Conservation (phyloP, 2,888 invertebrate species). For the Limnephilus auricula region DNA sequence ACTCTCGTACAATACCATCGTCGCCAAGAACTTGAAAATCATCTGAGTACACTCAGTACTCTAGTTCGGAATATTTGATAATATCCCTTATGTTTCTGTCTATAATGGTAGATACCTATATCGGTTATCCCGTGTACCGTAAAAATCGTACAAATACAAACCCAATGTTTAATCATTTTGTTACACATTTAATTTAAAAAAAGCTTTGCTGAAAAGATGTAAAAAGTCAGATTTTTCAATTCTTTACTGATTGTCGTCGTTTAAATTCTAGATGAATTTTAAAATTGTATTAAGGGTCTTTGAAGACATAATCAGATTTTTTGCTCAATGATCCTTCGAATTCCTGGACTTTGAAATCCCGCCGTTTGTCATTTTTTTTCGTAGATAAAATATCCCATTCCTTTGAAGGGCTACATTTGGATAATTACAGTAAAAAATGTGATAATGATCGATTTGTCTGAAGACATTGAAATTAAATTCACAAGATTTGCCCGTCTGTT, state of each 20-base stretch:
- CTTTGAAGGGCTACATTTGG: conserved; percentile 51
- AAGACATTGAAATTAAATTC: conserved; percentile 17
- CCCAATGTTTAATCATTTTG: not conserved
- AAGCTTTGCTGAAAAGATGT: not conserved
- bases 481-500: not conserved
- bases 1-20: not conserved
- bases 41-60: not conserved
- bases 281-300: not conserved
- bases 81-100: not conserved
- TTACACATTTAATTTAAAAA: not conserved
- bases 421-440: conserved; percentile 61
- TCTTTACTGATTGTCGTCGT: not conserved
- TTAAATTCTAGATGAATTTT: conserved; percentile 20
- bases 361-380: conserved; percentile 24
- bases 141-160: too few species aligned
- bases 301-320: conserved; percentile 21
- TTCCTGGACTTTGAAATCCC: not conserved
- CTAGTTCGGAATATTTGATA: not conserved
- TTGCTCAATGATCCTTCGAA: conserved; percentile 2
- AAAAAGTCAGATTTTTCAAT: not conserved
- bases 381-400: conserved; percentile 19
- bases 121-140: not conserved
- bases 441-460: conserved; percentile 61
- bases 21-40: not conserved
- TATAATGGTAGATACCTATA: not conserved